Base-by-base conservation (phyloP, 2,888 invertebrate species). In the Drosophila formosana region DNA sequence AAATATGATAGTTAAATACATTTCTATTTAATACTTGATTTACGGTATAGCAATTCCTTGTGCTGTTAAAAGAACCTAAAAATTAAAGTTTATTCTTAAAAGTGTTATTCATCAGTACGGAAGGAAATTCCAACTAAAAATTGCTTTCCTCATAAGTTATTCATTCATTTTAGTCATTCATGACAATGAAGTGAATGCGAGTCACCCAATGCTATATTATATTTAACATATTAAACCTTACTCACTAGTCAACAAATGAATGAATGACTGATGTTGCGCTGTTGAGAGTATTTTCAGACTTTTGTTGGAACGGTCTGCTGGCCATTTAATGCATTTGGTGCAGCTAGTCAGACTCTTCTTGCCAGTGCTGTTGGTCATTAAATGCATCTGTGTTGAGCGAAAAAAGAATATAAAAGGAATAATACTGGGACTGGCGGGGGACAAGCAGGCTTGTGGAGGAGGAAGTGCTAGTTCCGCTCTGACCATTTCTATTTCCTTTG, bases 401-500 rank as follows among this genome's bases (percentile, higher is more conserved):
- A 26, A 55, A 45, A 73, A 53, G 34, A 23, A 52, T 52, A 57
- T 67, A 34, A 58, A 69, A 70, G 68, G 63, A 65, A 50, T 74
- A 77, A 78, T 72, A 79, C 66, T 51, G 28, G 53, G 49, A 49
- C 41, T 47, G 64, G 51, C 55, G 23, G 45, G 52, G 68, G 45
- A 26, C 34, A 49, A 3, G n/a, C 23, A 11, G 26, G 23, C 51
- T n/a, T 9, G 32, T 25, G 13, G 18, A 6, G 39, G 53, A n/a
- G 26, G 63, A 78, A 78, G 75, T 75, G 75, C 75, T 75, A 76
- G 75, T 78, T 76, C 75, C 76, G 79, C 71, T 69, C 71, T 66
- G 72, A 86, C 84, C 87, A 83, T 70, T 86, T 88, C 88, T 72
- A 83, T 83, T 83, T 83, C 83, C 83, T 86, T 80, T 84, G 78